A percentile compares a stretch with the other conserved stretches of the same genome.
phyloP scores from a whole-genome alignment of 1,140 invertebrate genomes.

The Hycleus cichorii region DNA sequence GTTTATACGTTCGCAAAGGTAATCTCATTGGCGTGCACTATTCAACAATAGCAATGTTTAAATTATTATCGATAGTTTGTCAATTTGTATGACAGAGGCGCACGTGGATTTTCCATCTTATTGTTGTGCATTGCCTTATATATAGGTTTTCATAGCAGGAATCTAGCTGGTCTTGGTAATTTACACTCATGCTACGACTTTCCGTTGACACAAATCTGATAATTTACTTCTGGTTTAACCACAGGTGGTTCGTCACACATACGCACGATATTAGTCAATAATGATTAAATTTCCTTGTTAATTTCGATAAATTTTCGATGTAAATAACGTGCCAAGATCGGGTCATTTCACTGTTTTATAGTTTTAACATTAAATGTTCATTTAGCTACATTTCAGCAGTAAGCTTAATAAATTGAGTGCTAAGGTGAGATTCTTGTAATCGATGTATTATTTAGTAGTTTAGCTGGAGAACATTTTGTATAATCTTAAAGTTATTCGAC shows the following conservation, averaged over 20 bases:
- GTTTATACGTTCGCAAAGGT: no score
- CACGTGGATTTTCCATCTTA: no score
- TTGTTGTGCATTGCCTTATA: no score
- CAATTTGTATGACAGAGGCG: no score
- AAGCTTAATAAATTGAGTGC: conserved; percentile 22
- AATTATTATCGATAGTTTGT: no score
- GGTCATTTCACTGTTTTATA: conserved; percentile 2
- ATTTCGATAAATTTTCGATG: conserved; percentile 6
- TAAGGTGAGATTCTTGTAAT: conserved; percentile 19
- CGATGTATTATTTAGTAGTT: conserved; percentile 22
- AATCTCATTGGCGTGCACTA: no score
- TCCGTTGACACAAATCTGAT: conserved; percentile 28
- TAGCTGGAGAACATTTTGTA: conserved; percentile 18
- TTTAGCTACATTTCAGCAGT: conserved; percentile 1
- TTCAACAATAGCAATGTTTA: no score
- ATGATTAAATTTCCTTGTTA: neutral
- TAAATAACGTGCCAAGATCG: conserved; percentile 6
- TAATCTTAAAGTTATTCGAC: conserved; percentile 5
- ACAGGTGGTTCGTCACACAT: conserved; percentile 19
- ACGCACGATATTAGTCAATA: neutral
- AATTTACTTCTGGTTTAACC: conserved; percentile 22
- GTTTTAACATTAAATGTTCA: conserved; percentile 1
- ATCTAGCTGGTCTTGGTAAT: conserved; percentile 18
- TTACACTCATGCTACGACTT: conserved; percentile 21
- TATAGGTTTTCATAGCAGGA: neutral